Base-by-base conservation (phyloP, 2,797 vertebrate genomes). In the Picus viridis region DNA sequence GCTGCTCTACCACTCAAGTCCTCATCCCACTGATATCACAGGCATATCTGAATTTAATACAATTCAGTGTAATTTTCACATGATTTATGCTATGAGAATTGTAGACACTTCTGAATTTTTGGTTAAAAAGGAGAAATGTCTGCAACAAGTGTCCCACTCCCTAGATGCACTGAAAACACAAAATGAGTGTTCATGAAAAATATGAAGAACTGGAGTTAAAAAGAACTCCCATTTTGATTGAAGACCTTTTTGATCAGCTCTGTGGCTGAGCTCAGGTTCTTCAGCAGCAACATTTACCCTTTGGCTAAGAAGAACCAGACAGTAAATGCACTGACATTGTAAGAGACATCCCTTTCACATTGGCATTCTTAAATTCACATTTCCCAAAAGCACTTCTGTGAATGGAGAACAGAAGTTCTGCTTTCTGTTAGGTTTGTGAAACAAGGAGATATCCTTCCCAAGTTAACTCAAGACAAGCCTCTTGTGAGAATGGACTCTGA, bases 301-400 rank as follows among this genome's bases (percentile, higher is more conserved):
- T 8, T 23, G 49, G 34, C 41, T 49, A 67, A 3, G 20, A 49
- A 1, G 7, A 43, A 58, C 9, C 6, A 29, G 59, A 6, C 16
- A 49, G 8, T 23, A 34, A 32, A 20, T 15, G 7, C 18, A 0
- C 12, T 32, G 39, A n/a, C 3, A 5, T 56, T 58, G 11, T 12
- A 14, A 4, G 34, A 6, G 22, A 6, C 20, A 80, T 63, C 12
- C 30, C 8, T 63, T 2, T 2, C 1, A 0, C 34, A 51, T 6
- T 32, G 29, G 34, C 0, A 0, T 29, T 49, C 27, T 32, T 20
- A 47, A 39, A 2, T n/a, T 3, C 16, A 11, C 10, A 53, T 83
- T 49, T 71, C 30, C 8, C 20, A n/a, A 12, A 59, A 63, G 10
- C 43, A 22, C 4, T 76, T 27, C 18, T 1, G 26, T 64, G 43